A percentile compares a stretch with the other conserved stretches of the same genome.
These are phyloP conservation scores for Chaetodon trifasciatus DNA, from an alignment of 2,797 vertebrate species.

Conservation along the genomic window DNA sequence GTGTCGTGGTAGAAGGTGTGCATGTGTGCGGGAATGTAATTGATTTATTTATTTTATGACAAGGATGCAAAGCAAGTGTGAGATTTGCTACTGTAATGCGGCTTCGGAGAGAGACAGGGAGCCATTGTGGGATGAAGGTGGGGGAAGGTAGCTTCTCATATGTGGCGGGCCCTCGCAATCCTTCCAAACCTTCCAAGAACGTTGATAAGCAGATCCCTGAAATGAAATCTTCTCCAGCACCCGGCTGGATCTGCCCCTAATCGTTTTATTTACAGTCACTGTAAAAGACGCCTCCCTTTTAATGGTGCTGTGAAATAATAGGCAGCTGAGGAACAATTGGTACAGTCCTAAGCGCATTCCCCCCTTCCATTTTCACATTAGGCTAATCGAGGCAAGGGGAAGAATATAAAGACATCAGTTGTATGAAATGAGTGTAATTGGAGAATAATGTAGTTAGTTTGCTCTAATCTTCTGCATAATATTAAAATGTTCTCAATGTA, in stretches of 20 bases:
- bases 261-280: constrained; percentile 92
- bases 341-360: constrained; percentile 88
- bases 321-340: constrained; percentile 87
- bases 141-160: constrained; percentile 77
- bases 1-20: constrained; percentile 57
- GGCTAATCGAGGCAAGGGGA: constrained; percentile 90
- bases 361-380: constrained; percentile 93
- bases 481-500: constrained; percentile 91
- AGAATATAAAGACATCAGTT: constrained; percentile 93
- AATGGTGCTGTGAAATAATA: constrained; percentile 88
- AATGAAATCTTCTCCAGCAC: constrained; percentile 87
- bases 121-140: constrained; percentile 73
- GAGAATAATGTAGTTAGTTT: constrained; percentile 95
- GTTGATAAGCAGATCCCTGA: constrained; percentile 89
- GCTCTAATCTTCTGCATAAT: constrained; percentile 92
- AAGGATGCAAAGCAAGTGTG: constrained; percentile 81
- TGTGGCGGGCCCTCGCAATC: constrained; percentile 69
- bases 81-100: constrained; percentile 84
- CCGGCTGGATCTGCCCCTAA: constrained; percentile 86
- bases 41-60: constrained; percentile 84
- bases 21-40: constrained; percentile 76
- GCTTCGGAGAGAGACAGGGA: constrained; percentile 71
- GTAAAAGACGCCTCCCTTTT: constrained; percentile 87
- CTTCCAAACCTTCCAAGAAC: constrained; percentile 87
- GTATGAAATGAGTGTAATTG: constrained; percentile 93